Percentiles rank a stretch among this genome's conserved stretches.
Conservation (phyloP, 2,888 invertebrate species). For the Microchrysa polita region DNA sequence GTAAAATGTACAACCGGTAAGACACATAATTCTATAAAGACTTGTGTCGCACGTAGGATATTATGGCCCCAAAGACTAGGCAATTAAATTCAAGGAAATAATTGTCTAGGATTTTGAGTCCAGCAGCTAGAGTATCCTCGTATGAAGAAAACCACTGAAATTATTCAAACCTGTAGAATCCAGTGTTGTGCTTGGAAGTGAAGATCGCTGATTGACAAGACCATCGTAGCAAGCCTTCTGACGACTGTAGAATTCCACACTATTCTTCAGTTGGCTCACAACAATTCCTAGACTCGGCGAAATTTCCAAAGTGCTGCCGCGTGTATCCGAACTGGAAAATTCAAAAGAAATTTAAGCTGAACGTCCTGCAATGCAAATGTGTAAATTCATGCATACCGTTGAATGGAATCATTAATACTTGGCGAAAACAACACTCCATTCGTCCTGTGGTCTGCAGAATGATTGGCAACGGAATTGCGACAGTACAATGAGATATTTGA, state of each 20-base stretch:
- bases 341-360: background rate
- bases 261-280: slow-evolving; percentile 68
- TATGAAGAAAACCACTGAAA: too few species aligned
- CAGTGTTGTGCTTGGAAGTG: slow-evolving; percentile 67
- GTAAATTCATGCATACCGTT: slow-evolving; percentile 51
- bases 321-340: slow-evolving; percentile 47
- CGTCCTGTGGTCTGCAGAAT: slow-evolving; percentile 67
- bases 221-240: slow-evolving; percentile 66
- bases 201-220: slow-evolving; percentile 65
- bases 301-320: slow-evolving; percentile 57
- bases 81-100: too few species aligned
- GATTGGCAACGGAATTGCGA: slow-evolving; percentile 71
- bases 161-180: slow-evolving; percentile 59
- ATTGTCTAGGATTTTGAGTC: too few species aligned
- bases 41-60: too few species aligned
- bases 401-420: slow-evolving; percentile 62
- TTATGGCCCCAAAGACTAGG: too few species aligned
- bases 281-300: slow-evolving; percentile 67
- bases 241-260: slow-evolving; percentile 68
- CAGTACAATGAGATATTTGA: slow-evolving; percentile 78
- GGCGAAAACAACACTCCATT: slow-evolving; percentile 68
- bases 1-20: too few species aligned
- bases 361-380: background rate
- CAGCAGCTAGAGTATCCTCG: too few species aligned
- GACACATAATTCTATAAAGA: too few species aligned